phyloP scores from a whole-genome alignment of 2,113 vertebrate species.

The Lasiurus borealis region DNA sequence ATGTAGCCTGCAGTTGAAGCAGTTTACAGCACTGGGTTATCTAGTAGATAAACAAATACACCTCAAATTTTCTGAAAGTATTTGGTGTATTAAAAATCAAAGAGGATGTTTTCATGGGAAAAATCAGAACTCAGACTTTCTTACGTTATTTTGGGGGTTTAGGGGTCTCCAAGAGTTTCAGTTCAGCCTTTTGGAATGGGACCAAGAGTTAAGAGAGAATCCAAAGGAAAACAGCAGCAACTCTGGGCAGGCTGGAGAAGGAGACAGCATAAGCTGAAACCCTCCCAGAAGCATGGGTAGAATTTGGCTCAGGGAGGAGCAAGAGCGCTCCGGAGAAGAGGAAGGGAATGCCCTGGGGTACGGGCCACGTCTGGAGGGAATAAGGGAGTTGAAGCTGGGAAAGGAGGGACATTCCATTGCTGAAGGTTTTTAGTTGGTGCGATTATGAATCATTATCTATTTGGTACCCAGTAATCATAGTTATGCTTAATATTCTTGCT shows the following conservation, averaged over 20 bases:
- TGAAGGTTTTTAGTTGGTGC: neutral
- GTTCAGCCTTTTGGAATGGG: neutral
- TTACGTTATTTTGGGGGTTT: neutral
- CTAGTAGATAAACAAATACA: neutral
- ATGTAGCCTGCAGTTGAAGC: neutral
- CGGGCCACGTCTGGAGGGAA: neutral
- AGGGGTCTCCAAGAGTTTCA: neutral
- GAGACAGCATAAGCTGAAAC: neutral
- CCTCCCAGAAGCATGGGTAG: neutral
- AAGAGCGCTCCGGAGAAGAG: neutral
- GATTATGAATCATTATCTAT: neutral
- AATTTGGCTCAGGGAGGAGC: neutral
- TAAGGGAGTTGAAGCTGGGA: neutral
- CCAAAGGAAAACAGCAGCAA: neutral
- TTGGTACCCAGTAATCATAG: neutral
- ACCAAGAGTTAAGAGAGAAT: neutral
- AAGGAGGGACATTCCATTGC: neutral
- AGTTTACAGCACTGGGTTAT: neutral
- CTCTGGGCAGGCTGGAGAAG: neutral
- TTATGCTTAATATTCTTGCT: neutral
- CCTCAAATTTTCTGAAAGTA: neutral
- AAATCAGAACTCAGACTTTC: neutral
- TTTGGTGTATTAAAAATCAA: slow-evolving; percentile 7
- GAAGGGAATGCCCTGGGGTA: neutral
- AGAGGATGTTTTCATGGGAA: neutral